Percentiles rank a stretch among this genome's conserved stretches.
phyloP scores from a whole-genome alignment of 1,140 invertebrate species.

The Sarcophaga peregrina region DNA sequence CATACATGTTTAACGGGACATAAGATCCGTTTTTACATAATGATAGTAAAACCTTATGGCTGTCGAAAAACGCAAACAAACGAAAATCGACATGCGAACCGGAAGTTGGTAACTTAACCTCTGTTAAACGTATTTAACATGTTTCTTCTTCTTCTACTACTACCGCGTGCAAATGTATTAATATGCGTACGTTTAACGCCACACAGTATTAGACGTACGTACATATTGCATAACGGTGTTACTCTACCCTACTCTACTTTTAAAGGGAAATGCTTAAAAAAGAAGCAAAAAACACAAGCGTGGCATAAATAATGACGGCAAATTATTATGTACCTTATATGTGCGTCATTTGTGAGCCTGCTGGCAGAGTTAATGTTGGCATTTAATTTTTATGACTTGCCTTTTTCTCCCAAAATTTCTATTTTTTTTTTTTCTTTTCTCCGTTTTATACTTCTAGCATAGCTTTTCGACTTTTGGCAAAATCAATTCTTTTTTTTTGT shows the following conservation, averaged over 20 bases:
- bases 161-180: neutral
- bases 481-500: too few relatives aligned
- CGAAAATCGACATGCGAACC: neutral
- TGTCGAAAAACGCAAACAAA: too few relatives aligned
- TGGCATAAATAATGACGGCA: slow-evolving; percentile 7
- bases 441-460: too few relatives aligned
- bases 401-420: neutral
- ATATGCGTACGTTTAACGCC: neutral
- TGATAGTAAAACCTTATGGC: too few relatives aligned
- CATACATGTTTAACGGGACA: too few relatives aligned
- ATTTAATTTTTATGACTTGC: slow-evolving; percentile 22
- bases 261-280: neutral
- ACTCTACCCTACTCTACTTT: too few relatives aligned
- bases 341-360: slow-evolving; percentile 5
- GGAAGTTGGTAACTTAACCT: slow-evolving; percentile 1
- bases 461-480: too few relatives aligned
- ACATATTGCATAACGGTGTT: neutral
- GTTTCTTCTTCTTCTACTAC: neutral
- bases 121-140: neutral
- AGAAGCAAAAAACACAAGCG: neutral
- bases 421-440: too few relatives aligned
- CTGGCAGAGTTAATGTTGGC: slow-evolving; percentile 16
- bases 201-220: neutral
- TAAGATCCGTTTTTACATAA: too few relatives aligned
- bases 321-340: slow-evolving; percentile 20